phyloP scores from a whole-genome alignment of 2,797 vertebrate genomes.

The Peromyscus melanophrys region DNA sequence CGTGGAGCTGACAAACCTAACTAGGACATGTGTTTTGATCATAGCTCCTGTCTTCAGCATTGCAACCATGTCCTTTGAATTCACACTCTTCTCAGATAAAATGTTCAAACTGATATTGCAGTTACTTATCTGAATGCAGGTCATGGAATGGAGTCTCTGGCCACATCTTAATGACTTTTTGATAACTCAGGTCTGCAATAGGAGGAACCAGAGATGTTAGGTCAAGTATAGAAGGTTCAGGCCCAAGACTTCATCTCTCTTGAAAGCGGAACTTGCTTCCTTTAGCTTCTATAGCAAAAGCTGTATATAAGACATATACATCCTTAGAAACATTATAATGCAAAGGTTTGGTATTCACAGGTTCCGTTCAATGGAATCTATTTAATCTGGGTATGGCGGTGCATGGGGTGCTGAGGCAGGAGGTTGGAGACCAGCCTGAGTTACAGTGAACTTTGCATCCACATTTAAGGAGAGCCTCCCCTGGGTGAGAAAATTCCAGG shows the following conservation, averaged over 20 bases:
- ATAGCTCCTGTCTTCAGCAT: background rate
- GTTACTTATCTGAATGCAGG: background rate
- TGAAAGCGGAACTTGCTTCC: constrained; percentile 1
- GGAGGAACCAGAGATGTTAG: background rate
- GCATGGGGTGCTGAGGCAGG: background rate
- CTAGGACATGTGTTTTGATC: background rate
- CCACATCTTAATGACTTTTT: constrained; percentile 19
- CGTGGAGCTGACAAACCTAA: background rate
- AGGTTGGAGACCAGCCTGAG: background rate
- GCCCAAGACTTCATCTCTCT: constrained; percentile 5
- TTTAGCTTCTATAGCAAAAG: constrained; percentile 15
- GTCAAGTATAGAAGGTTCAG: background rate
- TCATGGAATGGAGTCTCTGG: background rate
- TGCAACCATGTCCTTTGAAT: constrained; percentile 25
- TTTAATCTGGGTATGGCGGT: background rate
- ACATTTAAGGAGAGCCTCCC: background rate
- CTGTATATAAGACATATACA: background rate
- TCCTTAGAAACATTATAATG: constrained; percentile 9
- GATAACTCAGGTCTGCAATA: constrained; percentile 12
- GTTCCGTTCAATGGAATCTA: constrained; percentile 38
- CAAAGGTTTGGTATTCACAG: constrained; percentile 8
- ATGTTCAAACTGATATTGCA: constrained; percentile 50
- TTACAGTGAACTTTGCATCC: background rate
- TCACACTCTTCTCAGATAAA: constrained; percentile 23
- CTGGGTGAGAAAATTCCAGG: background rate